Evolutionary conservation across 2,113 vertebrate species (phyloP).

Genomic region (Chloropsis hardwickii): DNA sequence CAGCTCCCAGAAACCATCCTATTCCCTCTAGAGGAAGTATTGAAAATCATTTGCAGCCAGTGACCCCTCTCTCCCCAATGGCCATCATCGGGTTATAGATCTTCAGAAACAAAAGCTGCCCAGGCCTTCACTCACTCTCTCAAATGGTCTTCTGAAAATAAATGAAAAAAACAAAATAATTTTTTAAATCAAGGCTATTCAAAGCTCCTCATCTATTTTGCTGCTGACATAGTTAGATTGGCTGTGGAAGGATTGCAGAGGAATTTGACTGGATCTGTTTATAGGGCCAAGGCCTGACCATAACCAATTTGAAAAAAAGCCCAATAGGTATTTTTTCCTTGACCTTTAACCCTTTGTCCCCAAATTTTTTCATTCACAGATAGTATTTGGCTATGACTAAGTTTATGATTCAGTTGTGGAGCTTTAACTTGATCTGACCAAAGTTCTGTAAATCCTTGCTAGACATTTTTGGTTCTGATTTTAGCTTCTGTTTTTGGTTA

Average conservation of each 20-base stretch:
- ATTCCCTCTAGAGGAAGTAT: conserved; percentile 29
- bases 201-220: background rate
- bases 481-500: background rate
- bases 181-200: background rate
- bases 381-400: background rate
- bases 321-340: background rate
- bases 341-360: background rate
- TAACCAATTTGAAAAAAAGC: background rate
- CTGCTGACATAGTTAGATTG: background rate
- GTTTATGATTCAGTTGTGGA: background rate
- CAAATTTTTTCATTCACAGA: background rate
- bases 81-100: conserved; percentile 42
- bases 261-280: background rate
- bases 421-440: background rate
- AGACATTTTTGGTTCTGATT: background rate
- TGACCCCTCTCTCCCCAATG: background rate
- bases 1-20: background rate
- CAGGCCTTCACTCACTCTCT: background rate
- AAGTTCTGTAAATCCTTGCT: background rate
- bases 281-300: background rate
- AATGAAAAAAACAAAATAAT: background rate
- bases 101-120: conserved; percentile 37
- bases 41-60: conserved; percentile 1
- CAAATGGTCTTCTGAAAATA: background rate
- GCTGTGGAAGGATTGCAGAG: background rate